Evolutionary conservation across 2,888 invertebrate species (phyloP), one percentile per base, ranked within the genome.

Genomic region (Venusia cambrica): DNA sequence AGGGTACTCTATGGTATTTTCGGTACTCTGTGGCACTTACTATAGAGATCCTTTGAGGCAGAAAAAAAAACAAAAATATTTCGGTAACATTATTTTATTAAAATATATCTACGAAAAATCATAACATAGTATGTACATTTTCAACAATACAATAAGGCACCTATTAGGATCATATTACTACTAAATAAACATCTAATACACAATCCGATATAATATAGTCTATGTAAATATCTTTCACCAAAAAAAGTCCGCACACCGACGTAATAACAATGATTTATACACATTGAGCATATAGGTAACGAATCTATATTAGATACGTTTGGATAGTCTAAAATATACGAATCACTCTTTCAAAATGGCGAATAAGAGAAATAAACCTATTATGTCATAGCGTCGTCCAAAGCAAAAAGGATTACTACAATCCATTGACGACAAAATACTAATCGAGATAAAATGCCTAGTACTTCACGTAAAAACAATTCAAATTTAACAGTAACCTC

Each of bases 111-210:
- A 79, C 66, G 59, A 73, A 73, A 73, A 73, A 62, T 80, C 74
- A 76, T 81, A 84, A 85, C 81, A 77, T 77, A 71, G 70, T 85
- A 84, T 80, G 73, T 84, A 85, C 80, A 81, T 65, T 72, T 63
- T 73, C 65, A 79, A 70, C 67, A 73, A 67, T 65, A 72, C 55
- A 67, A 71, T 73, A 84, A 81, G 80, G 84, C 83, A 83, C 83
- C 73, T 73, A 72, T 66, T 60, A 48, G 45, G 45, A 45, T 45
- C 38, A 33, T 54, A 37, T 54, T 52, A 52, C 45, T 54, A 27
- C 48, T 49, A 39, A 35, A 25, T 34, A 25, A 25, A 48, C 31
- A 39, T 34, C 41, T 48, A 51, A 39, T 43, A 50, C 50, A 54
- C 50, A 62, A 61, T 68, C 71, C 54, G 56, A 59, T 58, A 67